phyloP scores from a whole-genome alignment of 2,797 vertebrate species.

The Premnoplex brunnescens region DNA sequence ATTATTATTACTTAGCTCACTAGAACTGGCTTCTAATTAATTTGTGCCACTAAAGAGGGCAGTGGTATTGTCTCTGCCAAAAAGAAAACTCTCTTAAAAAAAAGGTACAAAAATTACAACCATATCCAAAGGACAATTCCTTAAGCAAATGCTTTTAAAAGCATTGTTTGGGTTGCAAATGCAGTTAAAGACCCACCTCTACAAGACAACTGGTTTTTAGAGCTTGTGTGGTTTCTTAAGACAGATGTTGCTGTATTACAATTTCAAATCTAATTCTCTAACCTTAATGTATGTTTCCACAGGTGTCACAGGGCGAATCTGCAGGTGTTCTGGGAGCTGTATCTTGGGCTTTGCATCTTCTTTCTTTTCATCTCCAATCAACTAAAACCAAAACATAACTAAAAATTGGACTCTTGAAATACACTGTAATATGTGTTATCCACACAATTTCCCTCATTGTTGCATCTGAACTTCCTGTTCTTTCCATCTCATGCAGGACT shows the following conservation, averaged over 20 bases:
- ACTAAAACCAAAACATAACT: constrained; percentile 61
- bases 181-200: background rate
- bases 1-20: background rate
- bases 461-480: background rate
- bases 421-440: background rate
- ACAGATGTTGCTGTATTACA: background rate
- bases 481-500: background rate
- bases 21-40: background rate
- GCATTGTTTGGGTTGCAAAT: background rate
- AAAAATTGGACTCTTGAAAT: background rate
- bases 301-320: constrained; percentile 72
- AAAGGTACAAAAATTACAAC: background rate
- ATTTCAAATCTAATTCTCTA: constrained; percentile 10
- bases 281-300: constrained; percentile 81
- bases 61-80: background rate
- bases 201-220: background rate
- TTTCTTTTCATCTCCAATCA: constrained; percentile 66
- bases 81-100: background rate
- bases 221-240: background rate
- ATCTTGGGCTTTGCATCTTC: constrained; percentile 36
- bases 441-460: background rate
- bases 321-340: constrained; percentile 71
- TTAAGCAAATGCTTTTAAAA: constrained; percentile 16
- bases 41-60: background rate
- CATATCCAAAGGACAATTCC: background rate